Evolutionary conservation across 2,113 vertebrate species (phyloP), one percentile per base, ranked within the genome.

Genomic region (Rynchops niger): DNA sequence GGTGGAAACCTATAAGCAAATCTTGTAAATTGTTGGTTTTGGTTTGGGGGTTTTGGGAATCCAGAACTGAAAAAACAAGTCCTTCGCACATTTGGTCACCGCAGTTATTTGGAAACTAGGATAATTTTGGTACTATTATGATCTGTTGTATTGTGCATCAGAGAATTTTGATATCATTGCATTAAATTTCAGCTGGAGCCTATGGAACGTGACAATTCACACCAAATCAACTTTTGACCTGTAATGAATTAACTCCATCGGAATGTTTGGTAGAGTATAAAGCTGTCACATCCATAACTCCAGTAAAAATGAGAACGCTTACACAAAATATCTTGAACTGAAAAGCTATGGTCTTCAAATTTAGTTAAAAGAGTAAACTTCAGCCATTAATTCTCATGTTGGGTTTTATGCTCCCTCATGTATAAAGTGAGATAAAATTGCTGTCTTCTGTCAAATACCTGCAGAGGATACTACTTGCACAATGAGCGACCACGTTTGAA

Each of bases 41-140:
- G 18, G 0, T 0, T 71, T 8, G 17, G 12, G 11, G 0, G 14
- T 23, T 20, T 17, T 53, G 79, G 23, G 11, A 42, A 53, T 19
- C 4, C 3, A 38, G 30, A 66, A 58, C 1, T 58, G 34, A 92
- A 95, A 77, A 53, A 65, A 7, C 0, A 0, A 62, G 30, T 66
- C 19, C 22, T 70, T 65, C 45, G 63, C 18, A 77, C 80, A 69
- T 72, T 55, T 69, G 32, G 22, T 43, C 17, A 47, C 61, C 2
- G 0, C 15, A 72, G 34, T 77, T 93, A 47, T 32, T 91, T 85
- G 25, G 50, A 86, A 82, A 82, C 6, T 5, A 66, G 38, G 47
- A 55, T 62, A 40, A 47, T 83, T 71, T 72, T 67, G n/a, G 12
- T 76, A 70, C 43, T 5, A 4, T 61, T 83, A 43, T 32, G 49